Evolutionary conservation across 2,888 invertebrate genomes (phyloP), one percentile per base, ranked within the genome.

Genomic region (Ennomos quercinarius): DNA sequence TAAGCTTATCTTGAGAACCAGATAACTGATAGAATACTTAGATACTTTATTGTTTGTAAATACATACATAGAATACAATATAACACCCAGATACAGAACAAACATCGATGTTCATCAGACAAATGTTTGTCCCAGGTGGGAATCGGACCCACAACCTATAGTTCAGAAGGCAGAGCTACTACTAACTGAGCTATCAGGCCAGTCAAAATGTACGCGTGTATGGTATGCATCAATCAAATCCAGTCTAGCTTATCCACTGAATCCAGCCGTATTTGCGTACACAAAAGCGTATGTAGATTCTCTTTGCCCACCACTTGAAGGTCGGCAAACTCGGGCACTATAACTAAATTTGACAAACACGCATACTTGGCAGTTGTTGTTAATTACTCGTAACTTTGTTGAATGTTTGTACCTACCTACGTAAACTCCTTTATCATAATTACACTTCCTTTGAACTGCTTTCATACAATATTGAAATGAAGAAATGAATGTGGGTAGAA

Each of bases 261-360:
- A 6, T 43, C 42, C 3, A 9, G 12, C 2, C n/a, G 9, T n/a
- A 36, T 42, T 54, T 54, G n/a, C 27, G 9, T 46, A 40, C 9
- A 10, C 10, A 11, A 45, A 11, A 9, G 6, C 48, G 34, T 47
- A 44, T 9, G 52, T 52, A 49, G 41, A 48, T 60, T 44, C 35
- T 51, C 47, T 60, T 35, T 43, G 35, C 50, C 43, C 43, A 51
- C 42, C 55, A 54, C 58, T 48, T 41, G 59, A 61, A 60, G 62
- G 52, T 55, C 60, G 45, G 12, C 53, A 50, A 68, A 67, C 66
- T 71, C 62, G 61, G 59, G 62, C 63, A 68, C 52, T 63, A 56
- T 54, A 61, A 57, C 57, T 50, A 46, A 53, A 64, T 60, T 63
- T 62, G 61, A 63, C 65, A 61, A 67, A 61, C 64, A 61, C 57